Percentiles rank a stretch among this genome's conserved stretches.
Conservation (phyloP, 2,797 vertebrate genomes). For the Chelidonichthys spinosus region DNA sequence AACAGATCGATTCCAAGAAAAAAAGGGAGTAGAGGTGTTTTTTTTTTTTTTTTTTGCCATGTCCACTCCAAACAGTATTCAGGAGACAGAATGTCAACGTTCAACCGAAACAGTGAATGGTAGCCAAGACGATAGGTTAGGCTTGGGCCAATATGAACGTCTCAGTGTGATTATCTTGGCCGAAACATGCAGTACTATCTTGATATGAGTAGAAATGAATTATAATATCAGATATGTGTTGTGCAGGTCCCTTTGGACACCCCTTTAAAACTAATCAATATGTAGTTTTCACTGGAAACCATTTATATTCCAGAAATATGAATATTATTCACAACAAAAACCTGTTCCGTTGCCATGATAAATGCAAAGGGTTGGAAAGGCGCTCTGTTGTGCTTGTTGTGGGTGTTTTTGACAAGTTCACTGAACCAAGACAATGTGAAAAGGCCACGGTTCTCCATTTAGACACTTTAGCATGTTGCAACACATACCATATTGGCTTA, state of each 20-base stretch:
- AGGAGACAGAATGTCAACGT: constrained; percentile 33
- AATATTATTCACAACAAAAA: not conserved
- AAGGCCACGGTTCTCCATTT: not conserved
- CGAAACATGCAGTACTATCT: not conserved
- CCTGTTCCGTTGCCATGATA: not conserved
- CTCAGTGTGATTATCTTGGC: not conserved
- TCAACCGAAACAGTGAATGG: constrained; percentile 20
- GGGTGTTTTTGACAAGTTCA: constrained; percentile 9
- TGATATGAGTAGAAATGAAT: not conserved
- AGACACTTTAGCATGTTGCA: constrained; percentile 2
- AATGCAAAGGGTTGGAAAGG: constrained; percentile 10
- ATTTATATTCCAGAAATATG: not conserved
- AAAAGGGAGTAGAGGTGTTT: constrained; percentile 33
- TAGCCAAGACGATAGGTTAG: not conserved
- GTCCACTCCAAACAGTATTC: constrained; percentile 37
- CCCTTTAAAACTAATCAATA: not conserved
- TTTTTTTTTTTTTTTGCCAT: constrained; percentile 1
- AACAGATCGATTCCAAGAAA: constrained; percentile 39
- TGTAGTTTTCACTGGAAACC: not conserved
- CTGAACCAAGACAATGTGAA: not conserved
- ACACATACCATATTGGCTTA: not conserved
- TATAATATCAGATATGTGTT: not conserved
- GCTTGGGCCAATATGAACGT: constrained; percentile 7
- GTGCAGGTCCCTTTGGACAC: not conserved
- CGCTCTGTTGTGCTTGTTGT: constrained; percentile 1